Conservation (phyloP, 2,113 vertebrate genomes). For the Paradoxurus hermaphroditus region DNA sequence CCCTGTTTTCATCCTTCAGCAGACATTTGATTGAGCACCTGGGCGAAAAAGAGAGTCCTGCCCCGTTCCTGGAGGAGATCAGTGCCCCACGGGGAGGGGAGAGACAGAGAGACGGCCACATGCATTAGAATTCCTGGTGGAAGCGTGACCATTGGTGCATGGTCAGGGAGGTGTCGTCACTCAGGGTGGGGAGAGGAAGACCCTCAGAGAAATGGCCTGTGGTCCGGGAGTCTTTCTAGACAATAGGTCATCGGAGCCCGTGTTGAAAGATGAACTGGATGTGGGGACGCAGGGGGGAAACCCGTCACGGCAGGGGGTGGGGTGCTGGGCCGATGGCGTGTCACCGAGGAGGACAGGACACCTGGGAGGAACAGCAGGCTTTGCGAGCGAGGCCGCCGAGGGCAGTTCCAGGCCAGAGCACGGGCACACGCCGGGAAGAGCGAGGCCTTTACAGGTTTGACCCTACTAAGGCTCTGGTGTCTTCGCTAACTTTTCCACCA, state of each 20-base stretch:
- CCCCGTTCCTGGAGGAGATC: background rate
- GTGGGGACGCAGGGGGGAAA: background rate
- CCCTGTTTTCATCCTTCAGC: background rate
- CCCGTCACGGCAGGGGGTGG: background rate
- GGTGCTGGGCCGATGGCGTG: fast-evolving
- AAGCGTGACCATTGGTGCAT: fast-evolving
- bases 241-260: background rate
- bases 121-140: background rate
- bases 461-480: fast-evolving
- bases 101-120: background rate
- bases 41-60: background rate
- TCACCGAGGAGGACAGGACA: background rate
- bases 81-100: background rate
- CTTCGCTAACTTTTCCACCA: background rate
- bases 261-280: background rate
- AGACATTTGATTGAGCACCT: background rate
- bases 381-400: background rate
- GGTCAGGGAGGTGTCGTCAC: background rate
- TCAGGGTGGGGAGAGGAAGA: background rate
- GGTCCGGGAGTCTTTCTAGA: background rate
- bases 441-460: background rate
- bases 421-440: background rate
- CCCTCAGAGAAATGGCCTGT: no score
- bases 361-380: background rate
- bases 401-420: background rate